Evolutionary conservation across 2,888 invertebrate species (phyloP), one percentile per base, ranked within the genome.

Genomic region (Brenthis hecate): DNA sequence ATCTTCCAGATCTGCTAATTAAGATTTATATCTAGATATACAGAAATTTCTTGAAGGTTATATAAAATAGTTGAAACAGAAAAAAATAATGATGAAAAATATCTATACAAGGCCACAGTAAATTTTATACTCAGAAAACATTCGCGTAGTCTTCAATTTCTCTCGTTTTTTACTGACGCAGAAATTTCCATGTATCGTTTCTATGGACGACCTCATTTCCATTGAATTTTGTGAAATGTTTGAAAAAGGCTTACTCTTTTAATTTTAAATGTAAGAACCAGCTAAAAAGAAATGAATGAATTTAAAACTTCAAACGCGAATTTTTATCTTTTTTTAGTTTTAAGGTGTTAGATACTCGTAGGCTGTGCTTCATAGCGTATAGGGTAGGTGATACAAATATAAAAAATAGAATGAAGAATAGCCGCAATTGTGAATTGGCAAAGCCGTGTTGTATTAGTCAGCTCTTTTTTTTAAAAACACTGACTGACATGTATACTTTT

Each of bases 381-480:
- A 28, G 11, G 13, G n/a, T 47, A 8, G 23, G 3, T n/a, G 8
- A 47, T 5, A 16, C 43, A 57, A 57, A 47, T 43, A 19, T 14
- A 23, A 28, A 48, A 60, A 60, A 50, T n/a, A n/a, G 11, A 63
- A 14, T 13, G 13, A 56, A 51, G 32, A 11, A 16, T 57, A 16
- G 48, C 14, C 13, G 14, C 5, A 32, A 19, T 47, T 57, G 56
- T 48, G 48, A 28, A 28, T 60, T 48, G 50, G n/a, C 28, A 50
- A 60, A 32, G 43, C 47, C 28, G 47, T 19, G 36, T 56, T 50
- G 62, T 57, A 56, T 58, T 58, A 47, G 43, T 53, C 57, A 14
- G n/a, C n/a, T n/a, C 48, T 56, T 64, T 63, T 57, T 53, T 60
- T 47, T 57, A 56, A 62, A 63, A 56, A 63, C 28, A 48, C 53